These are phyloP conservation scores for Drosophila putrida DNA, from an alignment of 2,888 invertebrate genomes.

Conservation along the genomic window DNA sequence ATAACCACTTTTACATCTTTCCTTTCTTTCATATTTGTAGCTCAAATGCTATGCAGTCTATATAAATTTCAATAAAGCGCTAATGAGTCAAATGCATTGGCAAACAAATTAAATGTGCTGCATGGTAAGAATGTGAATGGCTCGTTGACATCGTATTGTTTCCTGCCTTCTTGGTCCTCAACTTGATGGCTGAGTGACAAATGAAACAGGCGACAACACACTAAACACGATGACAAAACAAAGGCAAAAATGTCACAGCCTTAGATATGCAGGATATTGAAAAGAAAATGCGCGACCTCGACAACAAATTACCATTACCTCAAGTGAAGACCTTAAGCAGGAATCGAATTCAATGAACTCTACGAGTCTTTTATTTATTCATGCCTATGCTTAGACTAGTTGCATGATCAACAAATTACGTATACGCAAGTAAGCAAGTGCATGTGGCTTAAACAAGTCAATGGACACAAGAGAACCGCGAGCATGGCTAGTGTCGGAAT, in stretches of 20 bases:
- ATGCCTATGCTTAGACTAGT: not conserved
- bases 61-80: constrained; percentile 54
- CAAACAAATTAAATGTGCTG: constrained; percentile 26
- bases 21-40: no score
- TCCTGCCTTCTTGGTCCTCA: not conserved
- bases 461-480: not conserved
- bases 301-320: constrained; percentile 34
- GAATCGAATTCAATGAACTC: constrained; percentile 10
- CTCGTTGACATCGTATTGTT: not conserved
- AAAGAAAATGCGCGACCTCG: constrained; percentile 14
- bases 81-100: constrained; percentile 45
- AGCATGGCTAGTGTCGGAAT: not conserved
- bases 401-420: not conserved
- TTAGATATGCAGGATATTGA: not conserved
- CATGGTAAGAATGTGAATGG: constrained; percentile 47
- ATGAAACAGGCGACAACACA: constrained; percentile 13
- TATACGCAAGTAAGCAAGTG: not conserved
- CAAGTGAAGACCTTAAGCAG: constrained; percentile 2
- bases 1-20: not conserved
- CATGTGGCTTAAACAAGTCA: not conserved
- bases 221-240: constrained; percentile 17
- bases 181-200: constrained; percentile 9
- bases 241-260: constrained; percentile 18
- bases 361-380: constrained; percentile 1
- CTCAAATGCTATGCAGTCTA: constrained; percentile 20